Evolutionary conservation across 2,888 invertebrate species (phyloP).

Genomic region (Biston betularia): DNA sequence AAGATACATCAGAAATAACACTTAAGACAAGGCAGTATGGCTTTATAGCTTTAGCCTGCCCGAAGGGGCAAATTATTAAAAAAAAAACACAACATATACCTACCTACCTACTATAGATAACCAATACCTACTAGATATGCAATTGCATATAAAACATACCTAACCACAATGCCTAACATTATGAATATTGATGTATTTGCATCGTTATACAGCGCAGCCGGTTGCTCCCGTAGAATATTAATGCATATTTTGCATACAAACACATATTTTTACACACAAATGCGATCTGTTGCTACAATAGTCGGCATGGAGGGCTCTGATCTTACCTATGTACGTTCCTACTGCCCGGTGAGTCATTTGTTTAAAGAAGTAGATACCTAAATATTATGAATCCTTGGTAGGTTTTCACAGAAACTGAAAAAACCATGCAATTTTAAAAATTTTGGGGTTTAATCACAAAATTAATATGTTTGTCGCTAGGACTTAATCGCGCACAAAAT

Average conservation of each 20-base stretch:
- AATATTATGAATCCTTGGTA: no score
- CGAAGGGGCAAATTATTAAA: no score
- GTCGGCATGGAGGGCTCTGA: conserved; percentile 64
- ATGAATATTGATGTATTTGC: conserved; percentile 72
- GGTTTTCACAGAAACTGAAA: no score
- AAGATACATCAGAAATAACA: no score
- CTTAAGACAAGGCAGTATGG: no score
- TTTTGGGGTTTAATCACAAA: not conserved
- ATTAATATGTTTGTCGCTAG: not conserved
- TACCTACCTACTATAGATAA: not conserved
- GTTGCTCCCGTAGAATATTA: conserved; percentile 64
- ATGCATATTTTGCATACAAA: conserved; percentile 79
- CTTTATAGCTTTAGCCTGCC: no score
- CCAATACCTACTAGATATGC: not conserved
- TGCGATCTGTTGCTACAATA: conserved; percentile 52
- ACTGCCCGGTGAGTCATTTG: conserved; percentile 23
- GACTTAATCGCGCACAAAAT: no score
- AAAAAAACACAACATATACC: no score
- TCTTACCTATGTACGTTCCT: conserved; percentile 38
- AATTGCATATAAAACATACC: conserved; percentile 3
- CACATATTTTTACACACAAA: conserved; percentile 64
- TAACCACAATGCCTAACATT: conserved; percentile 22
- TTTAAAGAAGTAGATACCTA: not conserved
- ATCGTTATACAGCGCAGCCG: conserved; percentile 48
- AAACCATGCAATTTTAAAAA: not conserved